These are phyloP conservation scores for Lypha dubia DNA, from an alignment of 2,888 invertebrate species.

Conservation along the genomic window DNA sequence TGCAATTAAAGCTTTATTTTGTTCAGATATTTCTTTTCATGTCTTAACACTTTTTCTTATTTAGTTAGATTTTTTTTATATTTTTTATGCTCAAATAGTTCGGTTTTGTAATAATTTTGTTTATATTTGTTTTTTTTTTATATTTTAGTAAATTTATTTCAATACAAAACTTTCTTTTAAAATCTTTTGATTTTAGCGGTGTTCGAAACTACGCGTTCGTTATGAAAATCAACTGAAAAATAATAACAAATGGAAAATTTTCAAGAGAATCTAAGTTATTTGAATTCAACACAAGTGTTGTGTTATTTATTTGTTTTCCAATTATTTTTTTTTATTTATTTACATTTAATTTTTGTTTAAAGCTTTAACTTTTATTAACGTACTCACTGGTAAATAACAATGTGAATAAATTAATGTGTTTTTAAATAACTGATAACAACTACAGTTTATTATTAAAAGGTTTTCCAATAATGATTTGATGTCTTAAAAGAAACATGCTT, in stretches of 20 bases:
- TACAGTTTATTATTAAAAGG: no score
- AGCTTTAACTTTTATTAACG: slow-evolving; percentile 13
- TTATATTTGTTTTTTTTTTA: not conserved
- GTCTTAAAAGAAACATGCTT: no score
- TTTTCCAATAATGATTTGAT: no score
- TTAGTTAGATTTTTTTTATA: not conserved
- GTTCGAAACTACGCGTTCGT: not conserved
- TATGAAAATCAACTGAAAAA: not conserved
- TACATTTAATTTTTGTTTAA: not conserved
- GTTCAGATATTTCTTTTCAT: no score
- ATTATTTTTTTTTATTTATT: slow-evolving; percentile 2
- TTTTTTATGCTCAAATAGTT: not conserved
- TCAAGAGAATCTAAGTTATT: slow-evolving; percentile 44
- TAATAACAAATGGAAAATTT: slow-evolving; percentile 15
- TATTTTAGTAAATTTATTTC: no score
- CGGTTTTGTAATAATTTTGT: not conserved
- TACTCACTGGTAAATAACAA: not conserved
- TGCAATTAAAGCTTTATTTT: no score
- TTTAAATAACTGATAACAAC: slow-evolving; percentile 54
- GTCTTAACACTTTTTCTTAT: no score
- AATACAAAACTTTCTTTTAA: no score
- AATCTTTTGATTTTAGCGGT: no score
- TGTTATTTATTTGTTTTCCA: slow-evolving; percentile 11
- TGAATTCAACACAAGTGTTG: not conserved
- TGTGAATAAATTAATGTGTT: not conserved